Evolutionary conservation across 2,888 invertebrate species (phyloP).

Genomic region (Pogonocherus hispidulus): DNA sequence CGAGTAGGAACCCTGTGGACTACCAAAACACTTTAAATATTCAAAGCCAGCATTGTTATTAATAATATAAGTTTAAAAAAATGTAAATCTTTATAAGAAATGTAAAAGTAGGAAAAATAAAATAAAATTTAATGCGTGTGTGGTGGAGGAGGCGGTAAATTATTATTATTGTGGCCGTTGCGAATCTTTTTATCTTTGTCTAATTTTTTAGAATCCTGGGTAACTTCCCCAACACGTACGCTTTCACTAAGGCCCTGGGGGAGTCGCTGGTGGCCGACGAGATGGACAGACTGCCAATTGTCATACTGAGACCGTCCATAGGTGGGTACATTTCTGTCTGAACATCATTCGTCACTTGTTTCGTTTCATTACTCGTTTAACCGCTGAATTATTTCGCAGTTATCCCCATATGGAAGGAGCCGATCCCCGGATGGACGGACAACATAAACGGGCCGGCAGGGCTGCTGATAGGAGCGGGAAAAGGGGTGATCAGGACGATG

Average conservation of each 20-base stretch:
- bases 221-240: slow-evolving; percentile 91
- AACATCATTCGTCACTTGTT: not conserved
- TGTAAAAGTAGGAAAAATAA: too few relatives aligned
- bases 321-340: slow-evolving; percentile 72
- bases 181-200: too few relatives aligned
- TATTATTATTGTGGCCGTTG: too few relatives aligned
- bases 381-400: slow-evolving; percentile 68
- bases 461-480: slow-evolving; percentile 85
- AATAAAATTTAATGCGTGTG: too few relatives aligned
- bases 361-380: slow-evolving; percentile 30
- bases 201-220: slow-evolving; percentile 75
- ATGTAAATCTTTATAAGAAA: too few relatives aligned
- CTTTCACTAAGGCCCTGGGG: slow-evolving; percentile 93
- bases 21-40: too few relatives aligned
- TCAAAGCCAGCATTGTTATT: too few relatives aligned
- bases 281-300: slow-evolving; percentile 81
- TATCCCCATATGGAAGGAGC: slow-evolving; percentile 89
- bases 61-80: too few relatives aligned
- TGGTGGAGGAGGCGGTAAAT: too few relatives aligned
- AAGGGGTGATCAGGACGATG: slow-evolving; percentile 90
- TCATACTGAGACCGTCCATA: slow-evolving; percentile 89
- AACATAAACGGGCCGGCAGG: slow-evolving; percentile 95
- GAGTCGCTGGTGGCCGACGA: slow-evolving; percentile 87
- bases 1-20: too few relatives aligned
- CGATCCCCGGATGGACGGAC: slow-evolving; percentile 92